These are phyloP conservation scores for Pilophorus perplexus DNA, from an alignment of 2,888 invertebrate species.

Conservation along the genomic window DNA sequence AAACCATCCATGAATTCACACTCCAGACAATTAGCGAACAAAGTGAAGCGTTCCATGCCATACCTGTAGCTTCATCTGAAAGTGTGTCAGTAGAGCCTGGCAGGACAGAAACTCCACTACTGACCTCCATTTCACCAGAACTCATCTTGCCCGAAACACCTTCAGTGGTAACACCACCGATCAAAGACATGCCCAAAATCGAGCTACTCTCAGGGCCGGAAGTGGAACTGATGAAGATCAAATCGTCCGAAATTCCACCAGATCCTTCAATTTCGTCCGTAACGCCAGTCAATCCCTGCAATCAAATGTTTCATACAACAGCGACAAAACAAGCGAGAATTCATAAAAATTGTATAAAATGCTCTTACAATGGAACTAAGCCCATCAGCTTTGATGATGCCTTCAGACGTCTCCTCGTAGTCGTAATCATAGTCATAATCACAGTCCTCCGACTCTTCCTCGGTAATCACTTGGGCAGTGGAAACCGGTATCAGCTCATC, in stretches of 20 bases:
- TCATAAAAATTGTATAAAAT: too few species aligned
- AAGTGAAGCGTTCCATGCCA: too few species aligned
- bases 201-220: constrained; percentile 44
- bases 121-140: constrained; percentile 1
- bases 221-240: constrained; percentile 39
- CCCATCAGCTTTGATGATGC: background rate
- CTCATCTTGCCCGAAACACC: background rate
- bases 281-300: constrained; percentile 2
- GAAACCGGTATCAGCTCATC: constrained; percentile 66
- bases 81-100: constrained; percentile 1
- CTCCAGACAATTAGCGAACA: too few species aligned
- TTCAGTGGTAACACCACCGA: background rate
- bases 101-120: background rate
- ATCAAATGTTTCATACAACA: background rate
- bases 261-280: constrained; percentile 43
- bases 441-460: constrained; percentile 53
- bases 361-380: constrained; percentile 12
- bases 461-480: constrained; percentile 54
- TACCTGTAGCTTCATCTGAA: constrained; percentile 39
- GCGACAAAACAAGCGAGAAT: background rate
- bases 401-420: constrained; percentile 29
- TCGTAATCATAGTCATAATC: constrained; percentile 60
- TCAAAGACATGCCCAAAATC: background rate
- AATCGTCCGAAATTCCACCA: constrained; percentile 40
- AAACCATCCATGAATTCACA: too few species aligned